A percentile compares a stretch with the other conserved stretches of the same genome.
phyloP scores from a whole-genome alignment of 1,140 invertebrate species.

The Protaetia brevitarsis region DNA sequence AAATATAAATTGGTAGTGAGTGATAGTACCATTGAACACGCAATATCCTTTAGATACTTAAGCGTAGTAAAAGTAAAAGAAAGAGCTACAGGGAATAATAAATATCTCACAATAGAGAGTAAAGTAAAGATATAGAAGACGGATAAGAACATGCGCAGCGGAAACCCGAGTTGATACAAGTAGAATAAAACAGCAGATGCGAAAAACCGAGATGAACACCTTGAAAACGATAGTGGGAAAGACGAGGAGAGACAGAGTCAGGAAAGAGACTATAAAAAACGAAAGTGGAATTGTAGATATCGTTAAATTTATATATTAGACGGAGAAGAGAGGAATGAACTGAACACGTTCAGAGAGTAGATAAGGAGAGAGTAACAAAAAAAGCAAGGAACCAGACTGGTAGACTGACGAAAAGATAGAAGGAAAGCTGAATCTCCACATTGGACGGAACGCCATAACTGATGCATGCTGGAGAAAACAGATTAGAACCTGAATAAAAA shows the following conservation, averaged over 20 bases:
- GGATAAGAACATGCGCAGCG: neutral
- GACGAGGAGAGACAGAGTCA: neutral
- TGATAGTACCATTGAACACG: no score
- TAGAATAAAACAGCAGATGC: neutral
- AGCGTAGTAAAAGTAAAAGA: no score
- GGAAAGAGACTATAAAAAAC: neutral
- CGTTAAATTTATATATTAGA: neutral
- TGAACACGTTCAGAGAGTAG: neutral
- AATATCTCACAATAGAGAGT: neutral
- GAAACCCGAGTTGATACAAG: no score
- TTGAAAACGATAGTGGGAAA: neutral
- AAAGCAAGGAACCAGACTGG: neutral
- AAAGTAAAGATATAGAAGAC: neutral
- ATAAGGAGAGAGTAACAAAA: neutral
- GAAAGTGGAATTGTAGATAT: neutral
- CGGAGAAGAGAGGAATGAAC: neutral
- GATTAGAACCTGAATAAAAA: no score
- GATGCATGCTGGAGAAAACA: no score
- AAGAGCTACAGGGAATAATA: neutral
- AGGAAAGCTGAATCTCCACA: neutral
- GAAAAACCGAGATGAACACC: neutral
- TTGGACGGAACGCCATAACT: no score
- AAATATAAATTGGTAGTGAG: no score
- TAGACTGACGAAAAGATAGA: neutral
- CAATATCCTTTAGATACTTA: no score